Conservation (phyloP, 2,888 invertebrate species). For the Onthophagus sagittarius region DNA sequence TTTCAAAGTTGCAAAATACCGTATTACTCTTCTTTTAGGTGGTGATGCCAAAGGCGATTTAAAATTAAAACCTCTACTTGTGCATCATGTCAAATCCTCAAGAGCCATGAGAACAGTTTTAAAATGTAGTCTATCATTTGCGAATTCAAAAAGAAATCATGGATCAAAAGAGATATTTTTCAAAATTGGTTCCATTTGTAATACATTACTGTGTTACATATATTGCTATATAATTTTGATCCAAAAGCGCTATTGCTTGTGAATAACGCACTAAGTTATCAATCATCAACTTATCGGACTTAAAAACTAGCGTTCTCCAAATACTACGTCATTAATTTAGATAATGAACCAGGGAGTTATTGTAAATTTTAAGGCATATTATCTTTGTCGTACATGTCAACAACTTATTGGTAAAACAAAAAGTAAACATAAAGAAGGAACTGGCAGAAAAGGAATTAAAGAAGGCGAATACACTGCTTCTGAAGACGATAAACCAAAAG, state of each 20-base stretch:
- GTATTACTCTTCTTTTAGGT: conserved; percentile 35
- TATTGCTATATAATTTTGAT: neutral
- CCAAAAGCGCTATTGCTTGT: conserved; percentile 20
- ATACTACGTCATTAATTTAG: conserved; percentile 1
- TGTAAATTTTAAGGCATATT: conserved; percentile 9
- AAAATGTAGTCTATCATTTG: conserved; percentile 28
- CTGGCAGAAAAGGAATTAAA: neutral
- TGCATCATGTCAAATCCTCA: conserved; percentile 27
- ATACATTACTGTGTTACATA: conserved; percentile 20
- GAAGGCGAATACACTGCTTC: neutral
- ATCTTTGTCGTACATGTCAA: neutral
- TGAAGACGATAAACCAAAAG: neutral
- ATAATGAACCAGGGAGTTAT: conserved; percentile 5
- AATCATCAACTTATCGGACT: neutral
- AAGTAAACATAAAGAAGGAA: conserved; percentile 8
- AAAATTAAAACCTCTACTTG: conserved; percentile 35
- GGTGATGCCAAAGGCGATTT: conserved; percentile 35
- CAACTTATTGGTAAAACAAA: neutral
- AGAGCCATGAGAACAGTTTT: conserved; percentile 24
- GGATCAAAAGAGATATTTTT: conserved; percentile 21
- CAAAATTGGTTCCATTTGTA: conserved; percentile 22
- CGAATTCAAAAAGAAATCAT: conserved; percentile 24
- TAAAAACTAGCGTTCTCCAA: conserved; percentile 7
- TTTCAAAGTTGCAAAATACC: conserved; percentile 36
- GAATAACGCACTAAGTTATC: conserved; percentile 22